Evolutionary conservation across 2,797 vertebrate genomes (phyloP), one percentile per base, ranked within the genome.

Genomic region (Schizopygopsis malacanthus): DNA sequence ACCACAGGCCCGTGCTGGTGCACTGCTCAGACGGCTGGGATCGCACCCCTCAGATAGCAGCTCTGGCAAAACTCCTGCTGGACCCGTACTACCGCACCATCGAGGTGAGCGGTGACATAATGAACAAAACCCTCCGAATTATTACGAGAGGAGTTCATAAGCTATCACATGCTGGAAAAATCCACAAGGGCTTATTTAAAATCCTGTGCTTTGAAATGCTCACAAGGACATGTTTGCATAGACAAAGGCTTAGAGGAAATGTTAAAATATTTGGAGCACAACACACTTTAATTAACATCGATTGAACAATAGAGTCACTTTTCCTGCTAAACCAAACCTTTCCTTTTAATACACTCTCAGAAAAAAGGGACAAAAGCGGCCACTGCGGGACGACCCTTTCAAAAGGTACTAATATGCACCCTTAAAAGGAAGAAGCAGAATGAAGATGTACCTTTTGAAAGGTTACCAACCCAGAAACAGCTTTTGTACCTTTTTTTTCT

Each of bases 1-100:
- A 99, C 91, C 97, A 97, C 90, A 92, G 97, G 2, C 98, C 98
- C 0, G 98, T 99, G 72, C 89, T 99, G 89, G 98, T 97, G 33
- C 98, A 99, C 93, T 99, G 98, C 89, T 99, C 98, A 0, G 98
- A 99, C 0, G 98, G 98, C 91, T 99, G 98, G 98, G 98, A 99
- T 92, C 97, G 98, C 72, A 99, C 98, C 0, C 98, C 98, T 15
- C 98, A 99, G 94, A 99, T 99, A 0, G 97, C 96, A 87, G 98
- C 98, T 0, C 87, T 99, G 90, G 97, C 98, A 86, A 99, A 99
- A 85, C 94, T 99, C 88, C 94, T 99, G 88, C 94, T 99, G 78
- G 98, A 99, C 91, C 98, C 98, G 0, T 99, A 97, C 88, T 99
- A 99, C 93, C 96, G 98, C 93, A 99, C 97, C 79, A 95, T 97